A percentile compares a stretch with the other conserved stretches of the same genome.
phyloP scores from a whole-genome alignment of 2,888 invertebrate species.

The Helicoverpa assulta region DNA sequence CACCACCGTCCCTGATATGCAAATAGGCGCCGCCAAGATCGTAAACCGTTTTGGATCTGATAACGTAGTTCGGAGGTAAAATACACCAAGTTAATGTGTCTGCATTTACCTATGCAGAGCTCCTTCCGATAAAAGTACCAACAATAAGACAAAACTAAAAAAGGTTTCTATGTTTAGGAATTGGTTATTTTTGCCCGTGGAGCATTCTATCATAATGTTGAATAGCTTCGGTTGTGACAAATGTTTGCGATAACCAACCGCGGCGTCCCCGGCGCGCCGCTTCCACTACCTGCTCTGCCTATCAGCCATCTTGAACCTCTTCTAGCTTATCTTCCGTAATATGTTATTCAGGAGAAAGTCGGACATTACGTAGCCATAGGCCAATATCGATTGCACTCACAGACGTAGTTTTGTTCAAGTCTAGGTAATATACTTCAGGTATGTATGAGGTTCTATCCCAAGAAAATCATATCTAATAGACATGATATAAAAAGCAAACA shows the following conservation, averaged over 20 bases:
- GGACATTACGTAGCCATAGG: constrained; percentile 65
- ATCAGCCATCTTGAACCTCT: constrained; percentile 78
- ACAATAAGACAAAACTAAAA: constrained; percentile 29
- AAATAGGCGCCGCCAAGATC: constrained; percentile 84
- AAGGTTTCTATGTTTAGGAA: constrained; percentile 37
- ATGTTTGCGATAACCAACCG: constrained; percentile 75
- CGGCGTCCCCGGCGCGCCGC: constrained; percentile 58
- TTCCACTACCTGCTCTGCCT: constrained; percentile 74
- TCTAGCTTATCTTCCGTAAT: constrained; percentile 79
- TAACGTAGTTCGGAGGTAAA: constrained; percentile 82
- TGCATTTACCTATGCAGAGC: constrained; percentile 58
- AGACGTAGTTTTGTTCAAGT: constrained; percentile 34
- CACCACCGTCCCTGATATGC: constrained; percentile 83
- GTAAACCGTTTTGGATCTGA: constrained; percentile 87
- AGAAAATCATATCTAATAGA: neutral
- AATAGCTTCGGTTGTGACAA: constrained; percentile 73
- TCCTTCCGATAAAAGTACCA: constrained; percentile 34
- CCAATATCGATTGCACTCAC: constrained; percentile 56
- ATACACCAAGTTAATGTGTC: constrained; percentile 68
- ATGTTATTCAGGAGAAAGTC: constrained; percentile 76
- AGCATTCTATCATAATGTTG: constrained; percentile 69
- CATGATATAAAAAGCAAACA: no score
- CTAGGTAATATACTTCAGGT: constrained; percentile 19
- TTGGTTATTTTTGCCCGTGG: constrained; percentile 59
- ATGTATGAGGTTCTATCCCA: neutral